These are phyloP conservation scores for Pandemis heparana DNA, from an alignment of 2,888 invertebrate genomes.

Conservation along the genomic window DNA sequence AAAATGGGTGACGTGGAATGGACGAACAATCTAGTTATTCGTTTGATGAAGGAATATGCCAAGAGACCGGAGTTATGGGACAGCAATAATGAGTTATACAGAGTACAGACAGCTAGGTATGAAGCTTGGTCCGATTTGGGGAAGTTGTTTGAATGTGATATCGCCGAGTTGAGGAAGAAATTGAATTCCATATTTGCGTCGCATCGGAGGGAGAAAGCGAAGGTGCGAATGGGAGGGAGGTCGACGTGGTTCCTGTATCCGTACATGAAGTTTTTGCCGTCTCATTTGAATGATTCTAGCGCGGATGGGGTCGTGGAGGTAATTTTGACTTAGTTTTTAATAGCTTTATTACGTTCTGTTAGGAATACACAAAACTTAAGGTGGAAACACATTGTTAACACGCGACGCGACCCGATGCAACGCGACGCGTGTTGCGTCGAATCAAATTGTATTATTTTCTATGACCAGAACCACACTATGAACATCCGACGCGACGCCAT, in stretches of 20 bases:
- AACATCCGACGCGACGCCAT: no score
- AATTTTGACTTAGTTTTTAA: slow-evolving; percentile 4
- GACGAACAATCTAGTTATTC: slow-evolving; percentile 65
- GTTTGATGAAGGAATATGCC: slow-evolving; percentile 66
- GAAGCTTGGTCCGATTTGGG: slow-evolving; percentile 72
- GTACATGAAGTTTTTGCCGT: slow-evolving; percentile 68
- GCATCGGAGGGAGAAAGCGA: slow-evolving; percentile 71
- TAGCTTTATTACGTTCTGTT: no score
- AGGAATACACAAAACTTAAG: no score
- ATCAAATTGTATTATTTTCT: no score
- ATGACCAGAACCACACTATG: no score
- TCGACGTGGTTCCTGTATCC: slow-evolving; percentile 74
- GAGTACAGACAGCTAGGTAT: slow-evolving; percentile 67
- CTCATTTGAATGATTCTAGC: slow-evolving; percentile 54
- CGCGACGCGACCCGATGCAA: no score
- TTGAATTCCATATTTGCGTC: slow-evolving; percentile 78
- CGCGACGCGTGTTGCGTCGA: no score
- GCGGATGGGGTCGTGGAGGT: slow-evolving; percentile 25
- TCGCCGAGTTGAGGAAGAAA: slow-evolving; percentile 72
- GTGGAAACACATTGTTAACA: no score
- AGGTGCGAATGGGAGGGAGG: slow-evolving; percentile 64
- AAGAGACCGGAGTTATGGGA: slow-evolving; percentile 70
- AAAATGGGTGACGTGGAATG: slow-evolving; percentile 67
- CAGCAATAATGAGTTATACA: slow-evolving; percentile 58
- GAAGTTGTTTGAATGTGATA: slow-evolving; percentile 66